Conservation (phyloP, 2,888 invertebrate species). For the Venusia cambrica region DNA sequence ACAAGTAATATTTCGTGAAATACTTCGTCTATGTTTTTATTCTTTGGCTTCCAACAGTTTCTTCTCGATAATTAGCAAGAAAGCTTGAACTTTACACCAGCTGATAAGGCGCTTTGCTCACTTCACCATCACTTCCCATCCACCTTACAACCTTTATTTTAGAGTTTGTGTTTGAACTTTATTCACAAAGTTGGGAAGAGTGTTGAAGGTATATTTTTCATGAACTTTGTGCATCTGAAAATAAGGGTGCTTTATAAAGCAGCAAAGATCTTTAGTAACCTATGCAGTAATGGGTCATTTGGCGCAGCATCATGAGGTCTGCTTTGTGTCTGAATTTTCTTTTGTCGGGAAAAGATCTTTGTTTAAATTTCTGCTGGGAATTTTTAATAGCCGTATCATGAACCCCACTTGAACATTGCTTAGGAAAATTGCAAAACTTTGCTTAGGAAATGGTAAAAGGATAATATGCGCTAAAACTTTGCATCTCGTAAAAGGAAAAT, state of each 20-base stretch:
- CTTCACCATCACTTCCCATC: constrained; percentile 19
- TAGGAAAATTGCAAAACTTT: no score
- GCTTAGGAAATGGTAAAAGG: no score
- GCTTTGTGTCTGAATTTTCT: constrained; percentile 28
- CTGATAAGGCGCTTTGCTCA: constrained; percentile 45
- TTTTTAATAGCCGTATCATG: constrained; percentile 3
- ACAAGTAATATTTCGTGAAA: no score
- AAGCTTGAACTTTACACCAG: constrained; percentile 48
- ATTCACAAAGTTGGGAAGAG: background rate
- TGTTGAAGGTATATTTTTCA: constrained; percentile 7
- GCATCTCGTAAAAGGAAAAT: no score
- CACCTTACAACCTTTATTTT: constrained; percentile 27
- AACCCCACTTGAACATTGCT: no score
- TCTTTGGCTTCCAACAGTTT: constrained; percentile 35
- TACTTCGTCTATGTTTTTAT: constrained; percentile 5
- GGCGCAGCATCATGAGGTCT: constrained; percentile 30
- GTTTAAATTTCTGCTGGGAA: constrained; percentile 1
- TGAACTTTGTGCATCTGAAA: background rate
- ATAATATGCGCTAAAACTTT: no score
- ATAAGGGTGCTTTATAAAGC: constrained; percentile 12
- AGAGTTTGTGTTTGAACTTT: constrained; percentile 26
- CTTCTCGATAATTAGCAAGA: constrained; percentile 56
- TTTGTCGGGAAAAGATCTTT: constrained; percentile 16
- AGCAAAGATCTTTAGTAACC: constrained; percentile 36
- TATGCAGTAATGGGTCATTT: constrained; percentile 36